A percentile compares a stretch with the other conserved stretches of the same genome.
Evolutionary conservation across 2,113 vertebrate genomes (phyloP).

Genomic region (Indri indri): DNA sequence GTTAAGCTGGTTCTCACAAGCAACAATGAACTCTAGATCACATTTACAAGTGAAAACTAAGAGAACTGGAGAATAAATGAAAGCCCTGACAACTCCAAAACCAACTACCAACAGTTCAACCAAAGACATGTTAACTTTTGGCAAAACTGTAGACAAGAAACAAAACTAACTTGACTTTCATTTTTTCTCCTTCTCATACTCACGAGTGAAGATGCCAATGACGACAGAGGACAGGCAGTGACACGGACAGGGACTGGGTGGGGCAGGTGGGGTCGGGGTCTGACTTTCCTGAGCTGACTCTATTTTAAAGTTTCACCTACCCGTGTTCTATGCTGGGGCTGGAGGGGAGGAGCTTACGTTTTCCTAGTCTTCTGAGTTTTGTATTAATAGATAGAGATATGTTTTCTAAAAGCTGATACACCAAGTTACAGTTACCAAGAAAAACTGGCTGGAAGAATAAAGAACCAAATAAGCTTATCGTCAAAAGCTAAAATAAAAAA

Average conservation of each 20-base stretch:
- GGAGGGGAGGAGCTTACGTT: not conserved
- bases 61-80: not conserved
- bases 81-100: conserved; percentile 3
- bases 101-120: not conserved
- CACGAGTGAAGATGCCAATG: conserved; percentile 19
- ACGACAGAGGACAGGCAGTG: not conserved
- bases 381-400: not conserved
- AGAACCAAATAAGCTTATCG: conserved; percentile 21
- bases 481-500: conserved; percentile 2
- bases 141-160: not conserved
- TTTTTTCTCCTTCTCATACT: not conserved
- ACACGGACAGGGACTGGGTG: not conserved
- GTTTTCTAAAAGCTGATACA: conserved; percentile 39
- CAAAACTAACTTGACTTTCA: conserved; percentile 9
- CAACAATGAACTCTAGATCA: not conserved
- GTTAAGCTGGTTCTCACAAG: not conserved
- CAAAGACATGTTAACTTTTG: not conserved
- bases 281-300: not conserved
- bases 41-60: not conserved
- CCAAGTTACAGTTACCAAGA: not conserved
- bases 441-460: conserved; percentile 33
- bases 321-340: not conserved
- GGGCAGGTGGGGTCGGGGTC: not conserved
- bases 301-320: conserved; percentile 7
- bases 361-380: not conserved